These are phyloP conservation scores for Notoglanidium macrostoma DNA, from an alignment of 2,797 vertebrate genomes.

Conservation along the genomic window DNA sequence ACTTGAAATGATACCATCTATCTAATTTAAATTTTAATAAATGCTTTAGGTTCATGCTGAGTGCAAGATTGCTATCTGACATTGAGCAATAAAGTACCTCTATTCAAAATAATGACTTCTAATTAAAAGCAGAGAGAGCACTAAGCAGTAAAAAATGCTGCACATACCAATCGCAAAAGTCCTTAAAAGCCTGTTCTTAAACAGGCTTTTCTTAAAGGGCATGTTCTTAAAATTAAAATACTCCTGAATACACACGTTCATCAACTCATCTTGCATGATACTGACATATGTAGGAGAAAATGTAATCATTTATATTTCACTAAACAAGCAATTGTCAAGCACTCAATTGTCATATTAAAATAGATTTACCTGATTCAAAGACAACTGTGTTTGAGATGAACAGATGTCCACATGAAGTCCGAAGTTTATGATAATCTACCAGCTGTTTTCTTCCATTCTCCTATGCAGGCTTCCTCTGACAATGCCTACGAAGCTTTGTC, in stretches of 20 bases:
- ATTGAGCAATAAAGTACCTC: not conserved
- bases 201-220: no score
- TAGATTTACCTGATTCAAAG: slow-evolving; percentile 38
- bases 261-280: slow-evolving; percentile 10
- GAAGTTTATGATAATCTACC: slow-evolving; percentile 36
- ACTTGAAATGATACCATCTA: not conserved
- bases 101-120: not conserved
- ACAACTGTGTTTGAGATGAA: slow-evolving; percentile 25
- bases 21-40: slow-evolving; percentile 9
- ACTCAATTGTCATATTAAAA: slow-evolving; percentile 15
- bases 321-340: slow-evolving; percentile 1
- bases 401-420: slow-evolving; percentile 38
- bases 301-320: not conserved
- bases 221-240: slow-evolving; percentile 5
- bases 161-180: slow-evolving; percentile 2
- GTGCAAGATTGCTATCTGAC: not conserved
- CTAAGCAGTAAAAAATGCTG: not conserved
- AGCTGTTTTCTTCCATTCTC: slow-evolving; percentile 34
- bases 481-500: slow-evolving; percentile 23
- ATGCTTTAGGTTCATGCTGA: not conserved
- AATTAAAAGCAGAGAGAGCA: not conserved
- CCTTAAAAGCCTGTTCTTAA: not conserved
- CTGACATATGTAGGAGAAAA: slow-evolving; percentile 5
- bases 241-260: not conserved
- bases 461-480: slow-evolving; percentile 10